Evolutionary conservation across 2,797 vertebrate genomes (phyloP).

Genomic region (Oceanodroma leucorhoa): DNA sequence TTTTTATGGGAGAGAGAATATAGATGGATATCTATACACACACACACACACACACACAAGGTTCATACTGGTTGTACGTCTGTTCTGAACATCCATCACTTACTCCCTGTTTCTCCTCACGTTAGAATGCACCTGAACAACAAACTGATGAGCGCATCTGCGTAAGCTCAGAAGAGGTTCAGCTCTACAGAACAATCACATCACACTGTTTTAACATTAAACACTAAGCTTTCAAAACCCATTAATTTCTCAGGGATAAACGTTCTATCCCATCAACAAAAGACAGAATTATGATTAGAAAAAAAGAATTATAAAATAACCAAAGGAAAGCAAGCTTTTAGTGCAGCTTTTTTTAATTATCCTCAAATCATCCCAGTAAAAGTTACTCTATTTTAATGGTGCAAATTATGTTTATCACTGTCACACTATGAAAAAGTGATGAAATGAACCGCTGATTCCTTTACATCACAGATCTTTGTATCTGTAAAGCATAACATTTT

Average conservation of each 20-base stretch:
- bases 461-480: not conserved
- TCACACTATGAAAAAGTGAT: not conserved
- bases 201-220: not conserved
- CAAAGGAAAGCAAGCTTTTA: not conserved
- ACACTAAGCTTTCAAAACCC: not conserved
- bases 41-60: no score
- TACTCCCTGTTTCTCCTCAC: not conserved
- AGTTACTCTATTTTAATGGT: not conserved
- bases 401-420: not conserved
- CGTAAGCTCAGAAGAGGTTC: not conserved
- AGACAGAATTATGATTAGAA: not conserved
- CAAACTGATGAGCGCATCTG: no score
- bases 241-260: not conserved
- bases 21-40: fast-evolving
- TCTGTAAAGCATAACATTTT: not conserved
- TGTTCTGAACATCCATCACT: not conserved
- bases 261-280: not conserved
- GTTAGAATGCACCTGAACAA: not conserved
- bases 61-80: fast-evolving
- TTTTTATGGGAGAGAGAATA: not conserved
- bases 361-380: not conserved
- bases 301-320: not conserved
- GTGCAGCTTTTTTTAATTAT: not conserved
- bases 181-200: not conserved
- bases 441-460: not conserved